Evolutionary conservation across 2,888 invertebrate genomes (phyloP).

Genomic region (Phyto melanocephala): DNA sequence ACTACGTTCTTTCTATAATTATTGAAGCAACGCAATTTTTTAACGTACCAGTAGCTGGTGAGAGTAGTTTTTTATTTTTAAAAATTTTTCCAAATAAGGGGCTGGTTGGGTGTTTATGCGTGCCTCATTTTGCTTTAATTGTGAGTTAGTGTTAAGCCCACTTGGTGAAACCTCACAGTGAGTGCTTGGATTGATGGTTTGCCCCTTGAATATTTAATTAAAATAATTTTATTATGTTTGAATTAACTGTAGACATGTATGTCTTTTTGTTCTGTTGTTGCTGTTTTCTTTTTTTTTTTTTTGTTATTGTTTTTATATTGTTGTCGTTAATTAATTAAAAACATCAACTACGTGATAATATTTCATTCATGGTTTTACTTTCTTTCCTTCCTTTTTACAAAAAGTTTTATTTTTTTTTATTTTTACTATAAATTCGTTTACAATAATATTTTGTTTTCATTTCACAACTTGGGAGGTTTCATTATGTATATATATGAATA

Average conservation of each 20-base stretch:
- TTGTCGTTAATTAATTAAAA: slow-evolving; percentile 63
- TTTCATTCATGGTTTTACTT: slow-evolving; percentile 29
- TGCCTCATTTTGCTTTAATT: not conserved
- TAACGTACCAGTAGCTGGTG: not conserved
- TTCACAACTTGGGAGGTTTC: slow-evolving; percentile 11
- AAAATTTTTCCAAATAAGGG: not conserved
- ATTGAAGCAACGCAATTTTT: not conserved
- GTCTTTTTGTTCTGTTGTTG: not conserved
- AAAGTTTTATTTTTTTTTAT: not conserved
- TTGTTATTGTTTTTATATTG: slow-evolving; percentile 47
- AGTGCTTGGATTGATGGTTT: not conserved
- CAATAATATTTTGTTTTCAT: slow-evolving; percentile 53
- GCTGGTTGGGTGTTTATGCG: not conserved
- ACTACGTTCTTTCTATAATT: not conserved
- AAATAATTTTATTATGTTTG: slow-evolving; percentile 31
- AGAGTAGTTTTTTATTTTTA: slow-evolving; percentile 25
- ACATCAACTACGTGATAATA: slow-evolving; percentile 58
- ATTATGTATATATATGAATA: slow-evolving; percentile 19
- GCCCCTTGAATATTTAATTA: slow-evolving; percentile 53
- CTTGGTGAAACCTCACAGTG: not conserved
- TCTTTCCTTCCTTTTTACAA: not conserved
- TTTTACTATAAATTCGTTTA: not conserved
- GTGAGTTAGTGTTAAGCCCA: not conserved
- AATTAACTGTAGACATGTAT: not conserved
- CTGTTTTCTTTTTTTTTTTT: not conserved